phyloP scores from a whole-genome alignment of 2,113 vertebrate species.

The Pleuronectes platessa region DNA sequence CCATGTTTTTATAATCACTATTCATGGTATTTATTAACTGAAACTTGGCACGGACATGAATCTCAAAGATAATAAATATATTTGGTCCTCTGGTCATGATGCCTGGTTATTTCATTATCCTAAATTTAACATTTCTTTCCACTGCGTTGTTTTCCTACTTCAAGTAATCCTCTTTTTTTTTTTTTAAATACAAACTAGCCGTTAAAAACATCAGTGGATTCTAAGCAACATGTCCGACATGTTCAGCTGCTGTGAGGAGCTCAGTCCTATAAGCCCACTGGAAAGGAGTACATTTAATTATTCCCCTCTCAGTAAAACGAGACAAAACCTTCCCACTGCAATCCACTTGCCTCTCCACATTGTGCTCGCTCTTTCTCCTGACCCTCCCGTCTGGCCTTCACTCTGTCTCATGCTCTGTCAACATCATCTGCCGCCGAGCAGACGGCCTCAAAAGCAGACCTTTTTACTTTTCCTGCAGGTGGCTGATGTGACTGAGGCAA shows the following conservation, averaged over 20 bases:
- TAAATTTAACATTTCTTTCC: too few species aligned
- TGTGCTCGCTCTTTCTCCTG: conserved; percentile 60
- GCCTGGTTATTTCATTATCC: too few species aligned
- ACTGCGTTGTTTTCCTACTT: too few species aligned
- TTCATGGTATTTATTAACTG: too few species aligned
- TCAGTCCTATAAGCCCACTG: conserved; percentile 17
- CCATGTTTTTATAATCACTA: too few species aligned
- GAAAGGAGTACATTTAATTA: conserved; percentile 63
- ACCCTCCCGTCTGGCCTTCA: conserved; percentile 65
- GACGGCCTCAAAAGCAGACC: conserved; percentile 65
- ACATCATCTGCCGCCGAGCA: conserved; percentile 74
- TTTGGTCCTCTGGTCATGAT: too few species aligned
- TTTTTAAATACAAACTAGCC: not conserved
- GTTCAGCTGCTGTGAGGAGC: conserved; percentile 29
- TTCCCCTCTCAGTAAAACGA: conserved; percentile 42
- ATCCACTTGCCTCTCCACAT: conserved; percentile 62
- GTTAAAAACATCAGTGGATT: conserved; percentile 5
- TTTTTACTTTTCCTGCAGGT: conserved; percentile 77
- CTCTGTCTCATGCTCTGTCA: conserved; percentile 72
- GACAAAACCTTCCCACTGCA: conserved; percentile 63
- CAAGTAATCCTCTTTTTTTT: not conserved
- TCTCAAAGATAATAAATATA: too few species aligned
- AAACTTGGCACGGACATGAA: too few species aligned
- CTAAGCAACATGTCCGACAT: conserved; percentile 10
- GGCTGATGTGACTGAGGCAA: conserved; percentile 74